These are phyloP conservation scores for Esperia sulphurella DNA, from an alignment of 2,888 invertebrate species.

Conservation along the genomic window DNA sequence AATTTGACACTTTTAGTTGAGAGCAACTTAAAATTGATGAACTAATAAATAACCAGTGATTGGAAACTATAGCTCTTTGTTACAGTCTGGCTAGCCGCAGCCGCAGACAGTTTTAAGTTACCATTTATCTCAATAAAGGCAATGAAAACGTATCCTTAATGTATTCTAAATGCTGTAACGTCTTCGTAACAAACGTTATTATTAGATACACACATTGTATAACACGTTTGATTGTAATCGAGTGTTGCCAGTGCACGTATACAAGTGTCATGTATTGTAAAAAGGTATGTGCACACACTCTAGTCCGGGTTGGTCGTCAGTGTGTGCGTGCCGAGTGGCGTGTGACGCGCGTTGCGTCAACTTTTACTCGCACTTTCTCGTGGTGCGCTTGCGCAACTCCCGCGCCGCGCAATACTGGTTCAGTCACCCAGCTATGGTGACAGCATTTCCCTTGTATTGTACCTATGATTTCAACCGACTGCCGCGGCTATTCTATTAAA, in stretches of 20 bases:
- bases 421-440: conserved; percentile 39
- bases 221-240: conserved; percentile 59
- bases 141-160: conserved; percentile 24
- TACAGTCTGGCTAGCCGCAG: background rate
- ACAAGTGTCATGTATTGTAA: conserved; percentile 19
- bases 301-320: conserved; percentile 10
- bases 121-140: conserved; percentile 23
- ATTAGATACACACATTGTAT: conserved; percentile 56
- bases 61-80: no score
- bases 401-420: conserved; percentile 59
- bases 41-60: no score
- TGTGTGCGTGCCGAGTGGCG: conserved; percentile 28
- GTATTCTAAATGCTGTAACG: conserved; percentile 21
- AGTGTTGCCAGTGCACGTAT: conserved; percentile 54
- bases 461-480: background rate
- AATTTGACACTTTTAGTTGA: no score
- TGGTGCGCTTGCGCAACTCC: conserved; percentile 68
- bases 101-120: conserved; percentile 2
- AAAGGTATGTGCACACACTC: conserved; percentile 13
- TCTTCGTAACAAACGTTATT: conserved; percentile 39
- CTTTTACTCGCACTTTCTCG: conserved; percentile 79
- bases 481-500: no score
- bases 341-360: conserved; percentile 76
- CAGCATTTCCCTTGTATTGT: conserved; percentile 44
- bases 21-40: no score